Conservation (phyloP, 2,888 invertebrate genomes). For the Caprella mutica region DNA sequence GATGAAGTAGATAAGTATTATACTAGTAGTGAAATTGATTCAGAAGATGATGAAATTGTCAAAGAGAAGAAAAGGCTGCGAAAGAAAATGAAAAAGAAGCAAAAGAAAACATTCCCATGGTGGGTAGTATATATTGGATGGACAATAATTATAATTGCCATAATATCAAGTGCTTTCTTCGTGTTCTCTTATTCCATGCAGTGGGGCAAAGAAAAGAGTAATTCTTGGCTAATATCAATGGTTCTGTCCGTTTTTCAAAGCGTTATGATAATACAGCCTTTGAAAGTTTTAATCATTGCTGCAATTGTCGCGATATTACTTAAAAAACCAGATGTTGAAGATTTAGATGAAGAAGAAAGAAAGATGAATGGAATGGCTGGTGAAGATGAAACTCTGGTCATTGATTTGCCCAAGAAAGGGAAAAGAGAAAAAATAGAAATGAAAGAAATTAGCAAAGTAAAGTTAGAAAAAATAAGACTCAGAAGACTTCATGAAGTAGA, state of each 20-base stretch:
- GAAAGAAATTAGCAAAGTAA: constrained; percentile 35
- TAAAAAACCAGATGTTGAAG: constrained; percentile 36
- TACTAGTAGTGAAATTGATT: constrained; percentile 1
- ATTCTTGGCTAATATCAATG: constrained; percentile 43
- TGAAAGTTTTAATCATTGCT: constrained; percentile 37
- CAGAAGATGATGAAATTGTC: neutral
- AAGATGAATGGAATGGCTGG: constrained; percentile 34
- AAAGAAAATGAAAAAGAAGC: constrained; percentile 7
- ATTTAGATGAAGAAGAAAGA: constrained; percentile 37
- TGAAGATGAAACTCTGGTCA: constrained; percentile 35
- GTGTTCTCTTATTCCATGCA: constrained; percentile 42
- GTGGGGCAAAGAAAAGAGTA: constrained; percentile 41
- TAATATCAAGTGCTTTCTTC: constrained; percentile 38
- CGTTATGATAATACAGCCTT: constrained; percentile 42
- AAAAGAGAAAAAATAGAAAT: constrained; percentile 8
- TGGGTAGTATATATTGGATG: constrained; percentile 39
- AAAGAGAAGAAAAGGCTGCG: neutral
- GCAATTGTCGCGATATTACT: constrained; percentile 28
- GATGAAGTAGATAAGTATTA: neutral
- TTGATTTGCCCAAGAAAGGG: constrained; percentile 6
- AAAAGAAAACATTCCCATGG: constrained; percentile 22
- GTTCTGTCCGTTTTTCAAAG: constrained; percentile 41
- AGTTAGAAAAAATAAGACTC: constrained; percentile 38
- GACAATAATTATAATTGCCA: constrained; percentile 39
- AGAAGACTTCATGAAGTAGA: constrained; percentile 40